Evolutionary conservation across 2,797 vertebrate genomes (phyloP).

Genomic region (Babyrousa celebensis): DNA sequence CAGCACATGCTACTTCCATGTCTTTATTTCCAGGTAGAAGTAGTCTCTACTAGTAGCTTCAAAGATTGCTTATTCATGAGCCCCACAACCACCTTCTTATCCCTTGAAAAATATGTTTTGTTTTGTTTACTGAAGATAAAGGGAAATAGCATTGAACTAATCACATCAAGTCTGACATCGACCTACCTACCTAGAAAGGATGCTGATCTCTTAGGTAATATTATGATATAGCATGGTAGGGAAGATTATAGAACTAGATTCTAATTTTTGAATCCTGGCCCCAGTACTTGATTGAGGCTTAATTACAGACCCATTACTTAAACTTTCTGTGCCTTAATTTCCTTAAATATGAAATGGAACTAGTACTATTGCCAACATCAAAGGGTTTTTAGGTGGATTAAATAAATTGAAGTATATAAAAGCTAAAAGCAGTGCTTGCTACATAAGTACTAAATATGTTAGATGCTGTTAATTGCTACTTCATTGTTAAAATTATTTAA

Average conservation of each 20-base stretch:
- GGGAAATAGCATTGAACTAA: background rate
- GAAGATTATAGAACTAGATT: background rate
- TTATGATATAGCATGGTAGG: background rate
- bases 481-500: background rate
- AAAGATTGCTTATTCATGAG: background rate
- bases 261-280: background rate
- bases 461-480: background rate
- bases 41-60: background rate
- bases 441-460: background rate
- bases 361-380: background rate
- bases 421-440: background rate
- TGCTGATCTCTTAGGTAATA: background rate
- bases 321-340: background rate
- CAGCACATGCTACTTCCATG: background rate
- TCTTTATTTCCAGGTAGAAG: background rate
- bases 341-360: background rate
- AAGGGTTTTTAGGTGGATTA: background rate
- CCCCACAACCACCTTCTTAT: background rate
- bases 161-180: background rate
- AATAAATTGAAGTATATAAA: background rate
- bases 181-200: background rate
- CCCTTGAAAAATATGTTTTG: background rate
- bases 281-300: background rate
- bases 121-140: background rate
- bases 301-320: background rate